Conservation (phyloP, 2,888 invertebrate genomes). For the Euzophera pinguis region DNA sequence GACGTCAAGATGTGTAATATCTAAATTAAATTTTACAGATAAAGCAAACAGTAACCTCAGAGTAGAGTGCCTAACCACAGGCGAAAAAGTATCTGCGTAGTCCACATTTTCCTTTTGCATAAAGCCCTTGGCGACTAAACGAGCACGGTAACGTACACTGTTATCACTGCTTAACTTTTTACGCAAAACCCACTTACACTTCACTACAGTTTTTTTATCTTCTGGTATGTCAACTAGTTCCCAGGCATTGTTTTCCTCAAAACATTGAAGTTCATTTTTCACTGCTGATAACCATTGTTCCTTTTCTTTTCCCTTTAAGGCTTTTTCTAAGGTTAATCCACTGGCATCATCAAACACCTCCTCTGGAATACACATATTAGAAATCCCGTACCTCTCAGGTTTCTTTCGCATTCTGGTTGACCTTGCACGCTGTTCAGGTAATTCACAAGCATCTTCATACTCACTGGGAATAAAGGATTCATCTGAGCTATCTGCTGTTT, state of each 20-base stretch:
- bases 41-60: neutral
- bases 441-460: neutral
- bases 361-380: neutral
- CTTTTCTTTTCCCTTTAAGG: constrained; percentile 15
- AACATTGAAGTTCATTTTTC: too few relatives aligned
- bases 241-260: constrained; percentile 21
- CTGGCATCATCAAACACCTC: too few relatives aligned
- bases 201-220: constrained; percentile 15
- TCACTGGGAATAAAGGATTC: too few relatives aligned
- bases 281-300: constrained; percentile 14
- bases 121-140: constrained; percentile 3
- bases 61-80: neutral
- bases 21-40: neutral
- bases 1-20: constrained; percentile 19
- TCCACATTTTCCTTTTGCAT: neutral
- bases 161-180: constrained; percentile 18
- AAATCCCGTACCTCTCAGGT: constrained; percentile 2
- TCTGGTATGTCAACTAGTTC: constrained; percentile 14
- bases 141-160: constrained; percentile 17
- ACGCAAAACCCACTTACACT: constrained; percentile 20
- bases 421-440: too few relatives aligned
- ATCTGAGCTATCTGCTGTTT: too few relatives aligned
- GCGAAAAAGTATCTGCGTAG: neutral
- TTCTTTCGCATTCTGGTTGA: neutral
- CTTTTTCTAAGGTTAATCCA: neutral